phyloP scores from a whole-genome alignment of 2,888 invertebrate species.

The Campopleginae sp. region DNA sequence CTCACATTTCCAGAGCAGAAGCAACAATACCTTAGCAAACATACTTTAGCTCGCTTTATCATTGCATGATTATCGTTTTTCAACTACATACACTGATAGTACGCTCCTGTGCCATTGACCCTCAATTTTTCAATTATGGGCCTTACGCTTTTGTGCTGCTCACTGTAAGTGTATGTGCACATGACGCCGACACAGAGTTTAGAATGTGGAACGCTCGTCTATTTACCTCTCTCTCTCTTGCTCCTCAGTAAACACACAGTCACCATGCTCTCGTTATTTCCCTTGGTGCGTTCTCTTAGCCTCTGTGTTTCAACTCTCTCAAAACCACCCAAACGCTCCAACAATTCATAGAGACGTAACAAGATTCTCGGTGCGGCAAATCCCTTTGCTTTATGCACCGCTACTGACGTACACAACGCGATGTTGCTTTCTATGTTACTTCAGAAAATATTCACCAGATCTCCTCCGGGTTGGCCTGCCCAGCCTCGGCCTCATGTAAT shows the following conservation, averaged over 20 bases:
- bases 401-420: conserved; percentile 34
- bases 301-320: conserved; percentile 34
- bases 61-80: too few species aligned
- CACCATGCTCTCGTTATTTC: conserved; percentile 54
- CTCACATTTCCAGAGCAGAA: too few species aligned
- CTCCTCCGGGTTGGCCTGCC: not conserved
- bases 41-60: too few species aligned
- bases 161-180: conserved; percentile 24
- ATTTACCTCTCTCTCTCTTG: conserved; percentile 31
- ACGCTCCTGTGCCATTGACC: too few species aligned
- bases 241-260: conserved; percentile 36
- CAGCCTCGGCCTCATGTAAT: conserved; percentile 40
- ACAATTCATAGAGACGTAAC: conserved; percentile 67
- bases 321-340: conserved; percentile 40
- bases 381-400: conserved; percentile 67
- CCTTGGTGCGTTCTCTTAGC: conserved; percentile 10
- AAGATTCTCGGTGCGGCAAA: conserved; percentile 66
- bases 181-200: conserved; percentile 1
- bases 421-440: conserved; percentile 51
- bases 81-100: too few species aligned
- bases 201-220: conserved; percentile 28
- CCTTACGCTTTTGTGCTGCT: too few species aligned
- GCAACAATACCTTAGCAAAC: too few species aligned
- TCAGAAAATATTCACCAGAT: conserved; percentile 64
- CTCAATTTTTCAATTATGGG: too few species aligned